Percentiles rank a stretch among this genome's conserved stretches.
These are phyloP conservation scores for Dynastes grantii DNA, from an alignment of 2,888 invertebrate genomes.

Conservation along the genomic window DNA sequence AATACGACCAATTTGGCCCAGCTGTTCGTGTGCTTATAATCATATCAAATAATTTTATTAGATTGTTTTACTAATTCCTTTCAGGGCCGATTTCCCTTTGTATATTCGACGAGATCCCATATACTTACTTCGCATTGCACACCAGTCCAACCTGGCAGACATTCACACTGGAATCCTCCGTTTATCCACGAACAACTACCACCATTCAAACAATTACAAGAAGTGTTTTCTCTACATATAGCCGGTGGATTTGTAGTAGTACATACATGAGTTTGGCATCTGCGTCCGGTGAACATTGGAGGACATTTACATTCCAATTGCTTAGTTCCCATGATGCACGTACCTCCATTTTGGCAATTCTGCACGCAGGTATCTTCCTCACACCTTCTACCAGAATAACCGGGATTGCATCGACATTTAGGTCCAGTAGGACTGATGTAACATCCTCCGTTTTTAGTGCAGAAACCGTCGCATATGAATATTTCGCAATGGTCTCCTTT, in stretches of 20 bases:
- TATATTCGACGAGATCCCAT: too few relatives aligned
- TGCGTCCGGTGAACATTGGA: conserved; percentile 69
- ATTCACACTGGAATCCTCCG: conserved; percentile 73
- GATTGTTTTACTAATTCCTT: too few relatives aligned
- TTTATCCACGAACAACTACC: conserved; percentile 73
- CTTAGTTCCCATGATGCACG: conserved; percentile 67
- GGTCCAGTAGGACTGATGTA: conserved; percentile 58
- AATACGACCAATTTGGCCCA: too few relatives aligned
- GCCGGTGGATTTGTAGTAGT: conserved; percentile 65
- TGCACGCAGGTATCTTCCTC: conserved; percentile 75
- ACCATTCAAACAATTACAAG: conserved; percentile 72
- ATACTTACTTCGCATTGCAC: conserved; percentile 72
- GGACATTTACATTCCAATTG: conserved; percentile 71
- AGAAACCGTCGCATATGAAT: conserved; percentile 61
- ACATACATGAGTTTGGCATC: conserved; percentile 74
- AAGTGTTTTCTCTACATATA: conserved; percentile 60
- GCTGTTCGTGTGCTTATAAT: too few relatives aligned
- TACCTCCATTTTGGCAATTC: conserved; percentile 76
- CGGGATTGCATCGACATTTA: conserved; percentile 61
- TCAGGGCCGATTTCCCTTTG: too few relatives aligned
- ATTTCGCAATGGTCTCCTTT: conserved; percentile 72
- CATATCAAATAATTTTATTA: too few relatives aligned
- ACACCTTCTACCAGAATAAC: conserved; percentile 75
- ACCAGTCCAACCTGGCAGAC: conserved; percentile 74
- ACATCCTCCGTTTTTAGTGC: conserved; percentile 64